A percentile compares a stretch with the other conserved stretches of the same genome.
Conservation (phyloP, 2,797 vertebrate species). For the Micrastur ruficollis region DNA sequence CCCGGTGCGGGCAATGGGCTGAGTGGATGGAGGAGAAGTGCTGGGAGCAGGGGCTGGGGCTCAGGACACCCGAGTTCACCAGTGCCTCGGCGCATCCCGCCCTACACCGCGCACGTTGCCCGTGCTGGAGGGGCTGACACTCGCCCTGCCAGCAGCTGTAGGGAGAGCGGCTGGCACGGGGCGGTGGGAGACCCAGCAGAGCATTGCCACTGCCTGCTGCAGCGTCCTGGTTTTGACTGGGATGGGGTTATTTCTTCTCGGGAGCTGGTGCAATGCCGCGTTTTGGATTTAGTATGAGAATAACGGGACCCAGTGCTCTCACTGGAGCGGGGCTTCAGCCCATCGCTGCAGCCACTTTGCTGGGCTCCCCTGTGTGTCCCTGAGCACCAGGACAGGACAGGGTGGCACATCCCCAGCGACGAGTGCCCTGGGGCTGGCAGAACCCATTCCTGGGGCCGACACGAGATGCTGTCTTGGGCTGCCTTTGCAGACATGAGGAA, state of each 20-base stretch:
- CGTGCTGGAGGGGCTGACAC: fast-evolving
- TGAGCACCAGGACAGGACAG: background rate
- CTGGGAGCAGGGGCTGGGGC: background rate
- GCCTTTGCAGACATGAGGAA: conserved; percentile 87
- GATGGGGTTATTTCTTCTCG: too few species aligned
- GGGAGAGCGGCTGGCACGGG: fast-evolving
- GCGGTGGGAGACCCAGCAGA: background rate
- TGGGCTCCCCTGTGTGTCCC: background rate
- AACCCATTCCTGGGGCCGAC: background rate
- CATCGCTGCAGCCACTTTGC: background rate
- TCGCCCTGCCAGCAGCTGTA: background rate
- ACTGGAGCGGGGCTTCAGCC: background rate
- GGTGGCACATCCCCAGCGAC: background rate
- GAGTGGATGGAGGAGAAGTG: background rate
- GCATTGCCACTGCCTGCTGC: background rate
- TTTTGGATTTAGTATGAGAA: too few species aligned
- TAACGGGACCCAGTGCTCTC: background rate
- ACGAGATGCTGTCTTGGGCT: background rate
- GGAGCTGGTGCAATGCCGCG: too few species aligned
- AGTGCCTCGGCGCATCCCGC: background rate
- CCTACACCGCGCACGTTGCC: fast-evolving
- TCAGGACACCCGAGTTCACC: too few species aligned
- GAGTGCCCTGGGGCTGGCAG: background rate
- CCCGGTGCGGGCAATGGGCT: fast-evolving
- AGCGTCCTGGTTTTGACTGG: too few species aligned